Conservation (phyloP, 2,888 invertebrate species). For the Cremastinae sp. region DNA sequence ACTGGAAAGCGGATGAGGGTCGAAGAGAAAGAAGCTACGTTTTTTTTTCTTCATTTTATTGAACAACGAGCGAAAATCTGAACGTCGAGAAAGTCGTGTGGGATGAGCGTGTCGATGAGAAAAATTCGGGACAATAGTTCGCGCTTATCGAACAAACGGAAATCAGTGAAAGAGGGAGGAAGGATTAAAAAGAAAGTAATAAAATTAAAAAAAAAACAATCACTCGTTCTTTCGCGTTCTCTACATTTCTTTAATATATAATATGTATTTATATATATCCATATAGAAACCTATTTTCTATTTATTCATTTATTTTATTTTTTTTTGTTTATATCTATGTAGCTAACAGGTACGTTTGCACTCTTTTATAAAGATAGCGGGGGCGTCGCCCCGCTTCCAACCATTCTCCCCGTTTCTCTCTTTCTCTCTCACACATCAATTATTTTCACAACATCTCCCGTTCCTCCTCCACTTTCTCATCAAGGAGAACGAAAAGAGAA, state of each 20-base stretch:
- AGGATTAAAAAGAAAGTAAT: conserved; percentile 29
- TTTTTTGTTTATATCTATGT: conserved; percentile 72
- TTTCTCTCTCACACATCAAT: neutral
- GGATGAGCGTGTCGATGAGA: conserved; percentile 40
- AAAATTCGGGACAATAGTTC: conserved; percentile 27
- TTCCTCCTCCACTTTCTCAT: conserved; percentile 25
- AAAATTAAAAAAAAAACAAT: conserved; percentile 12
- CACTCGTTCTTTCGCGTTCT: conserved; percentile 44
- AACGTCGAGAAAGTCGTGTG: conserved; percentile 39
- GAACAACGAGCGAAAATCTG: conserved; percentile 33
- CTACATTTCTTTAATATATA: conserved; percentile 31
- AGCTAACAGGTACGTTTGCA: conserved; percentile 77
- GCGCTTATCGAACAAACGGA: conserved; percentile 12
- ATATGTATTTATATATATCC: conserved; percentile 19
- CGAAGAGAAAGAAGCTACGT: conserved; percentile 6
- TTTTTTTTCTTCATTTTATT: conserved; percentile 37
- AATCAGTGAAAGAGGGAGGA: conserved; percentile 25
- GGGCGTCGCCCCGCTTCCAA: conserved; percentile 49
- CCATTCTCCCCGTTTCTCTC: conserved; percentile 34
- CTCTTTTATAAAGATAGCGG: conserved; percentile 68
- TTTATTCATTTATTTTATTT: conserved; percentile 52
- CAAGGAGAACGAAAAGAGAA: conserved; percentile 21
- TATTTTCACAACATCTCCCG: conserved; percentile 15
- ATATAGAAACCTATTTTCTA: conserved; percentile 20
- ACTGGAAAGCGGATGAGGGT: conserved; percentile 1